Conservation (phyloP, 1,140 invertebrate species). For the Paraescarpia echinospica region DNA sequence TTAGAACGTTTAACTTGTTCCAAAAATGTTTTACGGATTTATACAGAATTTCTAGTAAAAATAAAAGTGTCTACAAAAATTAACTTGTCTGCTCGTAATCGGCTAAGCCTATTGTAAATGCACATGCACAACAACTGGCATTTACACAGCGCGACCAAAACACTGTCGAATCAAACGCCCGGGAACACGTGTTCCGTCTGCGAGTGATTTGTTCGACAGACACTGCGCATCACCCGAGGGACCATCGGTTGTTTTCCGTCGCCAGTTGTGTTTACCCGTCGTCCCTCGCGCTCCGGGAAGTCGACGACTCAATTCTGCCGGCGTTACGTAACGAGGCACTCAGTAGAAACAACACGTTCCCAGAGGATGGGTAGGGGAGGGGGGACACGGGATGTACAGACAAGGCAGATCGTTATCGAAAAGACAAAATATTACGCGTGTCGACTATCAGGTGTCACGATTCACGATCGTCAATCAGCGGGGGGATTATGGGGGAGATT, state of each 20-base stretch:
- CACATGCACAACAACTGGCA: too few species aligned
- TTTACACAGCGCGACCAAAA: too few species aligned
- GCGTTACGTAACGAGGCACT: neutral
- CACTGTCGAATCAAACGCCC: too few species aligned
- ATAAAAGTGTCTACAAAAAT: too few species aligned
- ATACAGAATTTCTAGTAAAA: too few species aligned
- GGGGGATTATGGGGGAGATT: neutral
- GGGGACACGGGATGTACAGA: neutral
- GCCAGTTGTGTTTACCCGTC: neutral
- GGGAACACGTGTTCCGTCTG: too few species aligned
- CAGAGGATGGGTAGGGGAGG: neutral
- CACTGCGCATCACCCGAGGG: neutral
- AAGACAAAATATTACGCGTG: neutral
- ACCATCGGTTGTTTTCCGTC: neutral
- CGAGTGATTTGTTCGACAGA: neutral
- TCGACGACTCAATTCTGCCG: neutral
- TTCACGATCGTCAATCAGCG: too few species aligned
- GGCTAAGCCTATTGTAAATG: too few species aligned
- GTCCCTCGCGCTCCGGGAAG: neutral
- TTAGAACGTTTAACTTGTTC: too few species aligned
- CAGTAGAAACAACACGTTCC: neutral
- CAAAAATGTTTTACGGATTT: too few species aligned
- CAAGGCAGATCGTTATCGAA: neutral
- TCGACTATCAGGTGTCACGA: neutral
- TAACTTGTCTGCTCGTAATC: neutral